Percentiles rank a stretch among this genome's conserved stretches.
phyloP scores from a whole-genome alignment of 2,888 invertebrate genomes.

The Heteromyza rotundicornis region DNA sequence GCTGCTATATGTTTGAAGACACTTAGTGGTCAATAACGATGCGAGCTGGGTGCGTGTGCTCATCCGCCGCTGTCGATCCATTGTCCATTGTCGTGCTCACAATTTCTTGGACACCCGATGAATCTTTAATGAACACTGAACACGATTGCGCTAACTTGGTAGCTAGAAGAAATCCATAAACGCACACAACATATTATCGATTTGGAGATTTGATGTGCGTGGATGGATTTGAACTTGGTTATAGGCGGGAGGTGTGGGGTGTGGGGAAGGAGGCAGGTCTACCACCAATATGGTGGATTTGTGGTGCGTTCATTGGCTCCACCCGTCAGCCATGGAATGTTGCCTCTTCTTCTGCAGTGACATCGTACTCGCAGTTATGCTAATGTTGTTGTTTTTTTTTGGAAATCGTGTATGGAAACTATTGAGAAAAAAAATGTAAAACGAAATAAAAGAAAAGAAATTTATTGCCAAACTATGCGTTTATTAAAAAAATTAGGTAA shows the following conservation, averaged over 20 bases:
- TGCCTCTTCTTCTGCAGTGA: conserved; percentile 1
- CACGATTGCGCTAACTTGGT: conserved; percentile 41
- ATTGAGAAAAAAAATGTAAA: too few relatives aligned
- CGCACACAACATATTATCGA: conserved; percentile 47
- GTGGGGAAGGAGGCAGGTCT: too few relatives aligned
- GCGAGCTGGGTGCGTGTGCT: conserved; percentile 20
- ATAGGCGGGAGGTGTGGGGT: background rate
- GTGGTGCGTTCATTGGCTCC: conserved; percentile 9
- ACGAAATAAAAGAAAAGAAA: too few relatives aligned
- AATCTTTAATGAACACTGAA: conserved; percentile 57
- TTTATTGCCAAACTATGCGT: conserved; percentile 53
- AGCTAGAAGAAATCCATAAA: conserved; percentile 33
- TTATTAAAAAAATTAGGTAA: conserved; percentile 56
- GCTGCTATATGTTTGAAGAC: background rate
- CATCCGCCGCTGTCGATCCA: conserved; percentile 18
- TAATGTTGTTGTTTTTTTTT: conserved; percentile 55
- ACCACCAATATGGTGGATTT: too few relatives aligned
- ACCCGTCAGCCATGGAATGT: conserved; percentile 12
- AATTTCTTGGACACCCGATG: conserved; percentile 50
- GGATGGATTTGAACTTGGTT: conserved; percentile 18
- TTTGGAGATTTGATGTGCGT: conserved; percentile 45
- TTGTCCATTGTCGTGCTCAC: conserved; percentile 20
- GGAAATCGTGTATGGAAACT: conserved; percentile 47
- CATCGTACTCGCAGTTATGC: conserved; percentile 49
- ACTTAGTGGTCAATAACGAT: conserved; percentile 14